These are phyloP conservation scores for Oostethus manadensis DNA, from an alignment of 2,113 vertebrate species.

Conservation along the genomic window DNA sequence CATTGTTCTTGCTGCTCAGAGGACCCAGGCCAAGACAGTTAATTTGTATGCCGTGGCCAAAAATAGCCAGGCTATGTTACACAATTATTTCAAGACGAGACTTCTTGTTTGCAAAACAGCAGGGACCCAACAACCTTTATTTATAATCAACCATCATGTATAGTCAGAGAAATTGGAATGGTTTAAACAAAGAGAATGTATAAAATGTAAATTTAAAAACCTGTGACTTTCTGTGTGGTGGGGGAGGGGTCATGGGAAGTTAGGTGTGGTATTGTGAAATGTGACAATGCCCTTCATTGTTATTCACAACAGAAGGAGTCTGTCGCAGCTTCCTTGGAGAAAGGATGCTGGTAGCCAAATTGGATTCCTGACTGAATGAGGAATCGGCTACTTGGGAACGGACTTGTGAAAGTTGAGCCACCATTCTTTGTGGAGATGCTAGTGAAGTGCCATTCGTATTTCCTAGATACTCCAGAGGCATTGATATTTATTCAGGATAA, in stretches of 20 bases:
- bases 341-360: conserved; percentile 71
- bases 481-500: conserved; percentile 83
- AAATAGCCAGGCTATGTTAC: conserved; percentile 48
- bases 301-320: conserved; percentile 65
- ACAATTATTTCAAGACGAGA: conserved; percentile 28
- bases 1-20: conserved; percentile 53
- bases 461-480: conserved; percentile 80
- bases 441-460: conserved; percentile 86
- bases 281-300: conserved; percentile 47
- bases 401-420: conserved; percentile 76
- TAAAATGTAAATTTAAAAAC: background rate
- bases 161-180: background rate
- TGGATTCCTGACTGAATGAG: conserved; percentile 89
- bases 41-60: conserved; percentile 52
- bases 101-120: conserved; percentile 37
- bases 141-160: background rate
- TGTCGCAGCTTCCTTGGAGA: conserved; percentile 38
- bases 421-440: conserved; percentile 77
- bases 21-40: conserved; percentile 39
- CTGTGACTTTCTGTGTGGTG: background rate
- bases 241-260: background rate
- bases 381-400: conserved; percentile 82
- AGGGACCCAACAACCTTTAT: conserved; percentile 14
- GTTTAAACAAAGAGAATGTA: background rate
- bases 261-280: conserved; percentile 19